Evolutionary conservation across 2,113 vertebrate genomes (phyloP).

Genomic region (Miniopterus natalensis): DNA sequence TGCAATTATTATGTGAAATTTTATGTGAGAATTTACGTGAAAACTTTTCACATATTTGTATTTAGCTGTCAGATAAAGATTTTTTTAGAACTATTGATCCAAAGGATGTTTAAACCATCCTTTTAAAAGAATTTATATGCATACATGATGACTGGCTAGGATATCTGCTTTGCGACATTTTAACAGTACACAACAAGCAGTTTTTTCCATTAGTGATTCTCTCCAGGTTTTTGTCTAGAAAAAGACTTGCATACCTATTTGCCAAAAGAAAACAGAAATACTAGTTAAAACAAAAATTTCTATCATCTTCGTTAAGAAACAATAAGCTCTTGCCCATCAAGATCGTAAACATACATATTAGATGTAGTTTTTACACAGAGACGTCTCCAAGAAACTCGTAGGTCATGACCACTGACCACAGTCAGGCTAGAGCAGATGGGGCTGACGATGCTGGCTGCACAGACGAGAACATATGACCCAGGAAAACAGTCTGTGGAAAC

Average conservation of each 20-base stretch:
- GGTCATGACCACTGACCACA: background rate
- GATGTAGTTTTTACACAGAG: background rate
- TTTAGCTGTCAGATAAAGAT: background rate
- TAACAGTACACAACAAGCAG: background rate
- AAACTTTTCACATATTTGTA: background rate
- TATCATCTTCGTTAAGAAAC: slow-evolving; percentile 1
- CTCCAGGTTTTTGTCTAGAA: background rate
- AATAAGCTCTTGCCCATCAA: slow-evolving; percentile 18
- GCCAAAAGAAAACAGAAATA: slow-evolving; percentile 44
- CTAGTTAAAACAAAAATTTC: background rate
- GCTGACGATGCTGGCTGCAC: rapidly evolving
- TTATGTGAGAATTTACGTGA: background rate
- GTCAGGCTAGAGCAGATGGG: background rate
- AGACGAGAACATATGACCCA: background rate
- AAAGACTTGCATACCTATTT: background rate
- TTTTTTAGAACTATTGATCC: background rate
- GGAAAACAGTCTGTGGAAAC: background rate
- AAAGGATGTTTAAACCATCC: slow-evolving; percentile 1
- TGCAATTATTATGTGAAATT: background rate
- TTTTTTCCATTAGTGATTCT: background rate
- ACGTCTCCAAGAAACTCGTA: background rate
- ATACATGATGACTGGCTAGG: background rate
- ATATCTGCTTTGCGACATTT: slow-evolving; percentile 35
- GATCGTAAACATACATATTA: background rate
- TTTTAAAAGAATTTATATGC: background rate